Percentiles rank a stretch among this genome's conserved stretches.
phyloP scores from a whole-genome alignment of 2,113 vertebrate species.

The Embiotoca jacksoni region DNA sequence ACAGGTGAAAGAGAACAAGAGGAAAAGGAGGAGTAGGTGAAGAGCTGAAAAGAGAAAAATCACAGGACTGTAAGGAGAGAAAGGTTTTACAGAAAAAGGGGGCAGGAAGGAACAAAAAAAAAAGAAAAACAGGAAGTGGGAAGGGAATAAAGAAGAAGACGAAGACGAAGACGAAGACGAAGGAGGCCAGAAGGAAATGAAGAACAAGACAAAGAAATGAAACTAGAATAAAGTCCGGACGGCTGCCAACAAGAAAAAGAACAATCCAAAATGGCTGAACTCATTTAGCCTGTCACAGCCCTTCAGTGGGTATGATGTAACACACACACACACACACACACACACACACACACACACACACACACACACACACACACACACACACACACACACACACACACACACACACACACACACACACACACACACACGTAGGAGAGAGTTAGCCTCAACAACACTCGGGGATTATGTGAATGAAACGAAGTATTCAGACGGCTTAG shows the following conservation, averaged over 20 bases:
- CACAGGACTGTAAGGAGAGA: no score
- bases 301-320: slow-evolving; percentile 34
- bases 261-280: slow-evolving; percentile 48
- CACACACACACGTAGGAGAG: background rate
- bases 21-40: no score
- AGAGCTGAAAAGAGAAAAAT: no score
- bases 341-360: background rate
- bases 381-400: background rate
- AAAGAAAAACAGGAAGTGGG: no score
- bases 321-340: slow-evolving; percentile 6
- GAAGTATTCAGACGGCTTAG: slow-evolving; percentile 49
- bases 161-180: no score
- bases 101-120: no score
- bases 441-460: slow-evolving; percentile 33
- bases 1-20: no score
- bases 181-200: no score
- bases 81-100: no score
- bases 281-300: slow-evolving; percentile 24
- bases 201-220: accelerated
- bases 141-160: no score
- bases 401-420: background rate
- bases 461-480: slow-evolving; percentile 61
- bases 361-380: background rate
- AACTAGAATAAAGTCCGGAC: no score
- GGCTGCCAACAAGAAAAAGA: background rate